Percentiles rank a stretch among this genome's conserved stretches.
Conservation (phyloP, 2,888 invertebrate genomes). For the Agrochola circellaris region DNA sequence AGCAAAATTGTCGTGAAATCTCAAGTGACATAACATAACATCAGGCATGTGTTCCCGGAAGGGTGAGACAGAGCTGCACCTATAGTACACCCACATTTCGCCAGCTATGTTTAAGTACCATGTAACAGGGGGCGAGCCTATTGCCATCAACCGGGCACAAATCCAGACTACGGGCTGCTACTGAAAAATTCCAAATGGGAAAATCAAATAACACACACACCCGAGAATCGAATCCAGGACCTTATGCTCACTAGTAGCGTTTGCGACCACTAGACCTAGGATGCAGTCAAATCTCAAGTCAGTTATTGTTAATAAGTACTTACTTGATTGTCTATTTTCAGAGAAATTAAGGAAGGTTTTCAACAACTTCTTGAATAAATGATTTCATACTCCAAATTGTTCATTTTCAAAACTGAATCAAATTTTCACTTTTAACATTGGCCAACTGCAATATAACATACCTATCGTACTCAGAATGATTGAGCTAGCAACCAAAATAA, state of each 20-base stretch:
- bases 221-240: not conserved
- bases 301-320: too few species aligned
- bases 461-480: not conserved
- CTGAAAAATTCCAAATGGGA: not conserved
- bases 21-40: not conserved
- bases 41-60: not conserved
- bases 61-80: not conserved
- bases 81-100: not conserved
- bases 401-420: not conserved
- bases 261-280: not conserved
- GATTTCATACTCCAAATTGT: not conserved
- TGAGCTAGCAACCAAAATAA: conserved; percentile 14
- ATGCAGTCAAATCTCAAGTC: not conserved
- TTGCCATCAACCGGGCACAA: not conserved
- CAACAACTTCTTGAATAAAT: not conserved
- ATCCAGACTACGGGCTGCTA: not conserved
- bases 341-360: not conserved
- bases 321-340: not conserved
- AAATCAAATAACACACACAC: not conserved
- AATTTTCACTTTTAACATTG: not conserved
- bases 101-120: not conserved
- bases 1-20: not conserved
- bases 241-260: not conserved
- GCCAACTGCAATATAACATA: not conserved
- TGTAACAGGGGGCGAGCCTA: not conserved